Base-by-base conservation (phyloP, 2,888 invertebrate species). In the Meandrusa payeni region DNA sequence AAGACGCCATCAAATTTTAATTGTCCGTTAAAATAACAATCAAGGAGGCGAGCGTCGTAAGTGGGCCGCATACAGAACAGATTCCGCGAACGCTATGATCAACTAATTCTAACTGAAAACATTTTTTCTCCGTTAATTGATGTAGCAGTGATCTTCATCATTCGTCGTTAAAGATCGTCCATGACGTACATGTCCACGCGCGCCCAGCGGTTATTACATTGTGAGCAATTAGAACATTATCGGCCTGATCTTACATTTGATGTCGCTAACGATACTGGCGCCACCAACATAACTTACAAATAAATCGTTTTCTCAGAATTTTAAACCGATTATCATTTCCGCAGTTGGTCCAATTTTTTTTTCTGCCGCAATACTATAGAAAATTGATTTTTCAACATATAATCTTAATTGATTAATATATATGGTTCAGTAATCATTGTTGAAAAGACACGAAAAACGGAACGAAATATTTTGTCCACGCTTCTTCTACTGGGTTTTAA, bases 1-100 rank as follows among this genome's bases (percentile, higher is more conserved):
- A 82, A 80, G 74, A 66, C 77, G 74, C 80, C 80, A 83, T 87
- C 80, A 87, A 86, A 85, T 76, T 86, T 87, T 87, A 86, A 86
- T 83, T 82, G 83, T 81, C 69, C 82, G 85, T 83, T 85, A 85
- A 85, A 86, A 86, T 85, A 83, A 83, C 83, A 86, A 86, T 83
- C 82, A 85, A 83, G 79, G 81, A 78, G 76, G 81, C 80, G 81
- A 78, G 76, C 79, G 77, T 78, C 71, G 66, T 58, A 57, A 55
- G 54, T 57, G 59, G 55, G 56, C 61, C 57, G 54, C 29, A 20
- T 24, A 43, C 76, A 79, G 75, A 74, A 71, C 67, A 64, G 68
- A 69, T 74, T 68, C 63, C 48, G 57, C 58, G 59, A 61, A 60
- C 54, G 52, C 63, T 57, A 55, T 38, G 45, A 46, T 31, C 41